Base-by-base conservation (phyloP, 1,140 invertebrate species). In the Tetragnatha versicolor region DNA sequence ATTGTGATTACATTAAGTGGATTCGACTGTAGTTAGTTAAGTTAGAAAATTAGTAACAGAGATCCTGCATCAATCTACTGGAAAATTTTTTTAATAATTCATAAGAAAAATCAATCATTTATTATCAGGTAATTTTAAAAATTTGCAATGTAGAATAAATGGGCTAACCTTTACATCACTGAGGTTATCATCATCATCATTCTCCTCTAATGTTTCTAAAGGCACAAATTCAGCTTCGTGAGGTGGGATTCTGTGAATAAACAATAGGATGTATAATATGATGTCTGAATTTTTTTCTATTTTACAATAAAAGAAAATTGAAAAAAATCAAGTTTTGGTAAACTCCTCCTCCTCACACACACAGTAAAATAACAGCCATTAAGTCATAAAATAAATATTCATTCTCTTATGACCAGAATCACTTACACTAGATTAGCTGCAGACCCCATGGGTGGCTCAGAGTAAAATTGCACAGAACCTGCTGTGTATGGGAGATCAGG, bases 341-440 rank as follows among this genome's bases (percentile, higher is more conserved):
- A n/a, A n/a, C n/a, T n/a, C n/a, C n/a, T n/a, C n/a, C n/a, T n/a
- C n/a, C n/a, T n/a, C n/a, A n/a, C n/a, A n/a, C n/a, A n/a, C n/a
- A n/a, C n/a, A n/a, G n/a, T n/a, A n/a, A n/a, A n/a, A n/a, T n/a
- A n/a, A n/a, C n/a, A n/a, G n/a, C n/a, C n/a, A n/a, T n/a, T n/a
- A n/a, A n/a, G n/a, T n/a, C n/a, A n/a, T n/a, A n/a, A n/a, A n/a
- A n/a, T n/a, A n/a, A n/a, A n/a, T n/a, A n/a, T n/a, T n/a, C n/a
- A 45, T 45, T 45, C 9, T 45, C 33, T 42, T n/a, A n/a, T n/a
- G n/a, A n/a, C n/a, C n/a, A n/a, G 17, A 27, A 45, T 3, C 25
- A 66, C 75, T 66, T 55, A 94, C 91, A 51, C 92, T 81, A 96
- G 93, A 51, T 81, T 81, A 20, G 82, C 81, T 12, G 83, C 83